These are phyloP conservation scores for Eupsilia transversa DNA, from an alignment of 2,888 invertebrate species.

Conservation along the genomic window DNA sequence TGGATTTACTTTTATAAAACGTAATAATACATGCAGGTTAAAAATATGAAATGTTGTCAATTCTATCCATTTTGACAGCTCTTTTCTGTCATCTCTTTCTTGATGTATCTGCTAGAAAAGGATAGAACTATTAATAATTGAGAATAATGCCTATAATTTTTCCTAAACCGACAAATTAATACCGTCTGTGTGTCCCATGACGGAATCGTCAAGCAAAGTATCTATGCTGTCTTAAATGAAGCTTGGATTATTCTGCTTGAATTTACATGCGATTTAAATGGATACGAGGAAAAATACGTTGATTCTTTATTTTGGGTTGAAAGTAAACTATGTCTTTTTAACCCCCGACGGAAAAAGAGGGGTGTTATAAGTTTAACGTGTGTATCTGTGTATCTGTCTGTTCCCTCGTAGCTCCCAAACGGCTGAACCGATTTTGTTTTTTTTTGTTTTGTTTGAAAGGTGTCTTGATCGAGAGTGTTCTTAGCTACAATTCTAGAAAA, in stretches of 20 bases:
- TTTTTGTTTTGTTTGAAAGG: too few relatives aligned
- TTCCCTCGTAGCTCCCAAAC: too few relatives aligned
- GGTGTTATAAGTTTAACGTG: too few relatives aligned
- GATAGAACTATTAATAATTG: not conserved
- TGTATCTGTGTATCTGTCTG: too few relatives aligned
- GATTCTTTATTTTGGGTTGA: not conserved
- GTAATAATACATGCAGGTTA: too few relatives aligned
- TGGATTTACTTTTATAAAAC: too few relatives aligned
- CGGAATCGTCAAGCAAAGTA: not conserved
- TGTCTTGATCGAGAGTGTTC: too few relatives aligned
- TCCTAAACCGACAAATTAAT: not conserved
- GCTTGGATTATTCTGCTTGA: constrained; percentile 17
- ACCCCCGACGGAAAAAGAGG: too few relatives aligned
- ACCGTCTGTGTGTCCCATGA: constrained; percentile 4
- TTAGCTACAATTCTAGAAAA: too few relatives aligned
- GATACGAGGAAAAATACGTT: not conserved
- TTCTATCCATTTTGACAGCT: not conserved
- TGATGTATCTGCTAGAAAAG: not conserved
- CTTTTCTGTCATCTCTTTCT: not conserved
- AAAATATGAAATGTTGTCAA: too few relatives aligned
- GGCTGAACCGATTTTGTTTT: too few relatives aligned
- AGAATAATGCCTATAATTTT: not conserved
- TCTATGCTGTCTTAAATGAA: not conserved
- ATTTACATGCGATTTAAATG: constrained; percentile 18
- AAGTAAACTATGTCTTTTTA: too few relatives aligned